Evolutionary conservation across 2,113 vertebrate genomes (phyloP), one percentile per base, ranked within the genome.

Genomic region (Dolichotis patagonum): DNA sequence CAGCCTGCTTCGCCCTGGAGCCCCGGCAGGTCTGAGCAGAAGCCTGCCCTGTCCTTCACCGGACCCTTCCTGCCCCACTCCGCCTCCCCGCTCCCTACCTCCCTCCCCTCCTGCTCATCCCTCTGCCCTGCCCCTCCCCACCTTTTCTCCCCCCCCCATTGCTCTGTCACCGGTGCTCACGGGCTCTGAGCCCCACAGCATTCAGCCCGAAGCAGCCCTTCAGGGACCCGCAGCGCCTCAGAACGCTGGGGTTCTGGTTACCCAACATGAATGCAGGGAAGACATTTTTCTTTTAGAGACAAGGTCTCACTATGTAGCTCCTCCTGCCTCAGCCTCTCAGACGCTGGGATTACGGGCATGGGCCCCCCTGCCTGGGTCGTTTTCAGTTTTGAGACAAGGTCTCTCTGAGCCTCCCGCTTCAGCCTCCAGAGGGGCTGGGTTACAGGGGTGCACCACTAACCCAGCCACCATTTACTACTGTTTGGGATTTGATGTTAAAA

Each of bases 41-140:
- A 49, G 0, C 28, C 26, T 28, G 30, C 12, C 41, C 6, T 2
- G 20, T 2, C 2, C 5, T 13, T n/a, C 2, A 12, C 58, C 28
- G 49, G 49, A 11, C 11, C 49, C 49, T 6, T 11, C 49, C 49
- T 2, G 7, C 10, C 49, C 49, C 49, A 6, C 10, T 7, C 49
- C 11, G 7, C 49, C 49, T 11, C 49, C 49, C 7, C 20, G 0
- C 17, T 5, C 35, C 14, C 14, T 12, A 22, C 8, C 24, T 32
- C 8, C 24, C 30, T 26, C 49, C 49, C 49, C 49, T 11, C 46
- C 46, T 49, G 46, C 46, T 49, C 46, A 9, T 5, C 46, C 46
- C 46, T n/a, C 46, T 49, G 46, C 46, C 10, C 19, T 0, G 12
- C 14, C 12, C 30, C 8, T 26, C 49, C 8, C 5, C 17, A 11